These are phyloP conservation scores for Nesogale talazaci DNA, from an alignment of 2,113 vertebrate species.

Conservation along the genomic window DNA sequence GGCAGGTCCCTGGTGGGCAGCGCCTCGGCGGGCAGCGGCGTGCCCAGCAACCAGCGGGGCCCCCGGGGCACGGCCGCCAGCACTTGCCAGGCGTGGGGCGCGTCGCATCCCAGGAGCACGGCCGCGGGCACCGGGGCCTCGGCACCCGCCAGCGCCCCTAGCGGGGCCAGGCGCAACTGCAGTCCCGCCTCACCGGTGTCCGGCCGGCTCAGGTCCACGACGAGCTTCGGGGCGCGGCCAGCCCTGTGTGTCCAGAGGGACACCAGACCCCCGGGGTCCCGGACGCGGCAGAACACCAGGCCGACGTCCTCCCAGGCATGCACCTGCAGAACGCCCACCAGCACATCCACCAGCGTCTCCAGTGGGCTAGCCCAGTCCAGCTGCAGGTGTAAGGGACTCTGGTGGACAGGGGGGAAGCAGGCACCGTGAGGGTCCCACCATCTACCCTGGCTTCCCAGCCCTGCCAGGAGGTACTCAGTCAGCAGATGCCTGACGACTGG, in stretches of 20 bases:
- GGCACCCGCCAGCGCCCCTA: constrained; percentile 82
- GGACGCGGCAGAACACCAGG: constrained; percentile 89
- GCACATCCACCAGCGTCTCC: constrained; percentile 88
- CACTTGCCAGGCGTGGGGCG: constrained; percentile 84
- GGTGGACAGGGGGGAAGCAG: neutral
- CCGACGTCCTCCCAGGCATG: constrained; percentile 89
- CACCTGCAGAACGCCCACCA: constrained; percentile 86
- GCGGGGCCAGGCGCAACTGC: constrained; percentile 73
- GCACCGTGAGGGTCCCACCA: neutral
- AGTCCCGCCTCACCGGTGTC: constrained; percentile 70
- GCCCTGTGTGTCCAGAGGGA: constrained; percentile 78
- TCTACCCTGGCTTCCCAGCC: neutral
- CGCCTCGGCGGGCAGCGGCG: constrained; percentile 88
- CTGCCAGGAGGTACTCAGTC: neutral
- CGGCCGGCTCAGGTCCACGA: constrained; percentile 89
- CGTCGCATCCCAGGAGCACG: constrained; percentile 89
- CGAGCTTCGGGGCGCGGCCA: constrained; percentile 81
- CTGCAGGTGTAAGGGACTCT: constrained; percentile 94
- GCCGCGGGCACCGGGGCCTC: rapidly evolving
- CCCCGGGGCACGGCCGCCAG: constrained; percentile 88
- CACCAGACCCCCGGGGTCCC: constrained; percentile 85
- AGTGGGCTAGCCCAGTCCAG: constrained; percentile 89
- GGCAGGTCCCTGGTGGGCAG: constrained; percentile 92
- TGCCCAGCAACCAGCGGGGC: constrained; percentile 94
- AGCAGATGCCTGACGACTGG: neutral